Evolutionary conservation across 2,797 vertebrate genomes (phyloP).

Genomic region (Karalla daura): DNA sequence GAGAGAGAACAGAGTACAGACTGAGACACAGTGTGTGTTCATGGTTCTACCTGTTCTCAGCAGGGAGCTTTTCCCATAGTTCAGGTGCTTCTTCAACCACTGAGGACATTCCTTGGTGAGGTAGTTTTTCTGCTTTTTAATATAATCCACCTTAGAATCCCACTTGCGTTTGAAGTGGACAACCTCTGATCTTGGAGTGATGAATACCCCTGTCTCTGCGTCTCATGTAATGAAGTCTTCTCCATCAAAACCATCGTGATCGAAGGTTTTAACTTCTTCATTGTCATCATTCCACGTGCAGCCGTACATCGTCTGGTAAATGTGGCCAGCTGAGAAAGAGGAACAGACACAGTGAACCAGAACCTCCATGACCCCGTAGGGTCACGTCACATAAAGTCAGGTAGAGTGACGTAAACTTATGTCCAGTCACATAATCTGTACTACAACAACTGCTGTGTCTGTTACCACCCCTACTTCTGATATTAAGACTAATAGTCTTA

Average conservation of each 20-base stretch:
- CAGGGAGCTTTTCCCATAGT: not conserved
- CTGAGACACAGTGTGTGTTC: not conserved
- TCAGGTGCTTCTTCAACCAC: not conserved
- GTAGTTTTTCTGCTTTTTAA: accelerated
- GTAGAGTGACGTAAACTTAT: no score
- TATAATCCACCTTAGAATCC: accelerated
- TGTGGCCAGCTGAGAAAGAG: conserved; percentile 38
- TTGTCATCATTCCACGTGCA: conserved; percentile 45
- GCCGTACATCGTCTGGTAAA: not conserved
- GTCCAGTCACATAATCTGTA: no score
- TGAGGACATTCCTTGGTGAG: not conserved
- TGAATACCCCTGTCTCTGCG: accelerated
- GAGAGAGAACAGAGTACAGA: no score
- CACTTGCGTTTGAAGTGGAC: not conserved
- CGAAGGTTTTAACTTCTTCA: accelerated
- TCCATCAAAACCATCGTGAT: conserved; percentile 20
- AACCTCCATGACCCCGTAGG: not conserved
- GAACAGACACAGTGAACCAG: not conserved
- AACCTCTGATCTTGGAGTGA: conserved; percentile 12
- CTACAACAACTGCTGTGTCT: no score
- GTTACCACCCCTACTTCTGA: no score
- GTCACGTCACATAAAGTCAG: no score
- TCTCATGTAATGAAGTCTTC: conserved; percentile 22
- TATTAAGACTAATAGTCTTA: no score
- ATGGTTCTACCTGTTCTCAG: conserved; percentile 1